phyloP scores from a whole-genome alignment of 1,140 invertebrate genomes.

The Aradophagus sp. region DNA sequence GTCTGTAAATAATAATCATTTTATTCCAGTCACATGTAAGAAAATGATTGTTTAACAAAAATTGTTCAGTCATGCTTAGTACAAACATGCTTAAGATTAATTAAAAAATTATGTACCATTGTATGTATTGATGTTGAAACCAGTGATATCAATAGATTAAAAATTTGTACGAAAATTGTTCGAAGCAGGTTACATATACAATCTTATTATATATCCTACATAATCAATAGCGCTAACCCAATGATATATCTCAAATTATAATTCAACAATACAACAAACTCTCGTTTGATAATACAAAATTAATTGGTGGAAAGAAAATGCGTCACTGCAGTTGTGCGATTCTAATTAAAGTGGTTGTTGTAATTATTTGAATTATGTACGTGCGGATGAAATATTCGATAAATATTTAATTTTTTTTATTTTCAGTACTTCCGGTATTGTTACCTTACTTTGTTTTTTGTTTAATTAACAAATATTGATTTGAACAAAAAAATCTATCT shows the following conservation, averaged over 20 bases:
- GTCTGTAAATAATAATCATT: conserved; percentile 45
- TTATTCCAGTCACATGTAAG: conserved; percentile 46
- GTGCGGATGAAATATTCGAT: too few relatives aligned
- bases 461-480: too few relatives aligned
- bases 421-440: too few relatives aligned
- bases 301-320: too few relatives aligned
- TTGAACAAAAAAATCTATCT: too few relatives aligned
- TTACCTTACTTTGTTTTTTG: too few relatives aligned
- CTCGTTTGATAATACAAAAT: conserved; percentile 24
- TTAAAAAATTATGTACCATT: conserved; percentile 23
- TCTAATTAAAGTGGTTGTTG: too few relatives aligned
- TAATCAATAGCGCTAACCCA: neutral
- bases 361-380: too few relatives aligned
- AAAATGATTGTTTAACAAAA: conserved; percentile 36
- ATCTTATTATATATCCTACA: conserved; percentile 25
- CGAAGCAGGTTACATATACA: conserved; percentile 46
- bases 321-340: too few relatives aligned
- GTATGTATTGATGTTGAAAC: conserved; percentile 20
- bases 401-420: too few relatives aligned
- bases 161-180: conserved; percentile 45
- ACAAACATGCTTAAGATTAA: conserved; percentile 46
- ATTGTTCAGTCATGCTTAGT: conserved; percentile 34
- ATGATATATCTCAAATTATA: conserved; percentile 14
- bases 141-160: conserved; percentile 7
- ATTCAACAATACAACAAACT: conserved; percentile 38